These are phyloP conservation scores for Pipistrellus kuhlii DNA, from an alignment of 2,797 vertebrate genomes.

Conservation along the genomic window DNA sequence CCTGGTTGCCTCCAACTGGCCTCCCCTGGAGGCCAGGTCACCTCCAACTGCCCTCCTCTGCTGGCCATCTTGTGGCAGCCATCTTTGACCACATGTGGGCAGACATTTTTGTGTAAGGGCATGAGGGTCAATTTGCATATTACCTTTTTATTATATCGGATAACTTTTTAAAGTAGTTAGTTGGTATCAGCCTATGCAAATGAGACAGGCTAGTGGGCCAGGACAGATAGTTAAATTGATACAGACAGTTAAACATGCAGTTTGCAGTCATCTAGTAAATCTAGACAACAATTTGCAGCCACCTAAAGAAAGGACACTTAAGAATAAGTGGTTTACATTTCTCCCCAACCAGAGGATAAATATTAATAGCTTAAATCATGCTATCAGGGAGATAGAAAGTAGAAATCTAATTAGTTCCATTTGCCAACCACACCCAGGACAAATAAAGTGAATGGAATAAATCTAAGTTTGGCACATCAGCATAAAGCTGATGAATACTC, in stretches of 20 bases:
- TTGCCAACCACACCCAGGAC: not conserved
- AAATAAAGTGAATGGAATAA: not conserved
- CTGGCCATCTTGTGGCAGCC: no score
- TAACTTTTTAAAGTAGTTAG: not conserved
- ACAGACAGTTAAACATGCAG: not conserved
- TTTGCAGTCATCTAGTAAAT: no score
- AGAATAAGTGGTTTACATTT: not conserved
- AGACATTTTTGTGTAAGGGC: no score
- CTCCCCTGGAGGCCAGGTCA: no score
- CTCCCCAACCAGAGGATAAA: not conserved
- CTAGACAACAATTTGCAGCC: not conserved
- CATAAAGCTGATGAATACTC: not conserved
- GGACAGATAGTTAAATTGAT: not conserved
- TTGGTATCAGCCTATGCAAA: not conserved
- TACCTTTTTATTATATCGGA: no score
- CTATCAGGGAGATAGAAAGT: not conserved
- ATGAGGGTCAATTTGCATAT: no score
- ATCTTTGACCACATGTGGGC: no score
- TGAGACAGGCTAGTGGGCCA: not conserved
- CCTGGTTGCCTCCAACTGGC: no score
- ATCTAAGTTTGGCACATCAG: not conserved
- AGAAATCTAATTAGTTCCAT: not conserved
- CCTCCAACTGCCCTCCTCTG: no score
- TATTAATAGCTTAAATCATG: not conserved
- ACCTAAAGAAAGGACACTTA: not conserved